Conservation (phyloP, 2,113 vertebrate species). For the Orthonyx spaldingii region DNA sequence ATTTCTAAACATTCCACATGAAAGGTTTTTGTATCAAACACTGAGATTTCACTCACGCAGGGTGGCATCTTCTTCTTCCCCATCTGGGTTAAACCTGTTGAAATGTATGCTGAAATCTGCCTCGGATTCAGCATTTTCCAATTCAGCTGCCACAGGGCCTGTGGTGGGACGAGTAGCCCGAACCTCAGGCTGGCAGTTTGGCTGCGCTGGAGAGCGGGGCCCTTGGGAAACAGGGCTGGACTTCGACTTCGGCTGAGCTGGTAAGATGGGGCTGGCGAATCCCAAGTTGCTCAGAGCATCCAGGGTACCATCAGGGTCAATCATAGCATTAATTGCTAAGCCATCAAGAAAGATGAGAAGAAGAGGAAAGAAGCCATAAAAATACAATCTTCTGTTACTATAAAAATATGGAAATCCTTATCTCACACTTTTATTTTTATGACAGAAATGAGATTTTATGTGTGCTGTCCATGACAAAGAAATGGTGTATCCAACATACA, state of each 20-base stretch:
- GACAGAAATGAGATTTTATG: neutral
- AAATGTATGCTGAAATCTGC: conserved; percentile 81
- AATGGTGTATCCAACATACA: neutral
- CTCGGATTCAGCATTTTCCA: conserved; percentile 69
- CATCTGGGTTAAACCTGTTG: conserved; percentile 84
- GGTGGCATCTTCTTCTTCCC: conserved; percentile 82
- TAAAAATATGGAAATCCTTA: neutral
- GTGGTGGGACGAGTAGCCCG: conserved; percentile 62
- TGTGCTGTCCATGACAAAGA: neutral
- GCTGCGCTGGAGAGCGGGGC: conserved; percentile 40
- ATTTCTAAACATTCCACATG: conserved; percentile 62
- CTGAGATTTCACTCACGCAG: conserved; percentile 80
- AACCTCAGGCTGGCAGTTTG: conserved; percentile 65
- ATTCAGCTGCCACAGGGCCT: conserved; percentile 46
- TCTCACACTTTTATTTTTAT: neutral
- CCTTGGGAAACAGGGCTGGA: conserved; percentile 70
- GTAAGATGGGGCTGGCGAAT: conserved; percentile 75
- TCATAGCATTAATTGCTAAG: conserved; percentile 93
- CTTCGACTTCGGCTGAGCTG: conserved; percentile 74
- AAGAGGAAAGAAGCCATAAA: neutral
- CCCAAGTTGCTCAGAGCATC: conserved; percentile 88
- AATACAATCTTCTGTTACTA: neutral
- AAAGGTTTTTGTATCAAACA: conserved; percentile 25
- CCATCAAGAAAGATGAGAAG: neutral
- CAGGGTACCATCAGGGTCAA: conserved; percentile 94